A percentile compares a stretch with the other conserved stretches of the same genome.
These are phyloP conservation scores for Melangyna quadrimaculata DNA, from an alignment of 2,888 invertebrate genomes.

Conservation along the genomic window DNA sequence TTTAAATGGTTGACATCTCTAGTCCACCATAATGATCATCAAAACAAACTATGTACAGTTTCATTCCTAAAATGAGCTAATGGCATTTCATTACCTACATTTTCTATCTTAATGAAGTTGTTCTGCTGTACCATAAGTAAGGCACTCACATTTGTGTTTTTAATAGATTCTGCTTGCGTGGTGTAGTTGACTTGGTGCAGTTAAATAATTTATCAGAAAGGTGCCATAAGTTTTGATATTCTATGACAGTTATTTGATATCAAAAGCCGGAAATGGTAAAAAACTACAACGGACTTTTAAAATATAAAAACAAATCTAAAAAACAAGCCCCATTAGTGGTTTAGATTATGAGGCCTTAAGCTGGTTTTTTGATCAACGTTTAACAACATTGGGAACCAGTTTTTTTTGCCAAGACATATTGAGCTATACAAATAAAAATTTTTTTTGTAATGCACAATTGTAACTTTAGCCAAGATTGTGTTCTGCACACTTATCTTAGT, in stretches of 20 bases:
- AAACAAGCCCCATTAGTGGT: conserved; percentile 38
- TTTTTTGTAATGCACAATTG: conserved; percentile 21
- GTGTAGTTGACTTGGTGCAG: background rate
- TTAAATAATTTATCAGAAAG: conserved; percentile 21
- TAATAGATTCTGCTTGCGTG: background rate
- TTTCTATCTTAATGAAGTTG: conserved; percentile 11
- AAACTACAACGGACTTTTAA: conserved; percentile 5
- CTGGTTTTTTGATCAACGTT: conserved; percentile 8
- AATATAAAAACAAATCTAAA: conserved; percentile 5
- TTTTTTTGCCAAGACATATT: conserved; percentile 14
- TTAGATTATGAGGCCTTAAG: conserved; percentile 3
- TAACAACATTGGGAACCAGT: conserved; percentile 37
- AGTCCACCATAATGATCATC: background rate
- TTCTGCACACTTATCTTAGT: conserved; percentile 22
- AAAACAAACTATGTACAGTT: background rate
- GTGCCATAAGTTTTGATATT: conserved; percentile 34
- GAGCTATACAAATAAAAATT: background rate
- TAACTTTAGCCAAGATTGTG: conserved; percentile 40
- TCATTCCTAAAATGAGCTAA: background rate
- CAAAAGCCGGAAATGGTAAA: conserved; percentile 45
- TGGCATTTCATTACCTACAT: conserved; percentile 5
- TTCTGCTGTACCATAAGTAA: background rate
- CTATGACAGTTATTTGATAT: conserved; percentile 51
- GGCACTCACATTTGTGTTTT: background rate
- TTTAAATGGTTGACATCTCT: background rate